These are phyloP conservation scores for Pantherophis alleghaniensis DNA, from an alignment of 2,797 vertebrate genomes.

Conservation along the genomic window DNA sequence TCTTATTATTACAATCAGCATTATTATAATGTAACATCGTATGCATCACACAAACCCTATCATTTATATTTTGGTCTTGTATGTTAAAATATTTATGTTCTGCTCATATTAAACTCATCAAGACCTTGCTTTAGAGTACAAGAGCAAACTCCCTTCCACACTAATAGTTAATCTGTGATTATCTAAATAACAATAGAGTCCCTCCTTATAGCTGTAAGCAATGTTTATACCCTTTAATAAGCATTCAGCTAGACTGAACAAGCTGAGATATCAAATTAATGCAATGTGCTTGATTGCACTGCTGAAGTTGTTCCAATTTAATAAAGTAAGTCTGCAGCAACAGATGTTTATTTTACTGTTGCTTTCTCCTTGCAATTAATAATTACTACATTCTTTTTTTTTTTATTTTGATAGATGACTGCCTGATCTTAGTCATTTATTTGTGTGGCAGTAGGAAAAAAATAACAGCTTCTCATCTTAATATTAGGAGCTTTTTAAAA, in stretches of 20 bases:
- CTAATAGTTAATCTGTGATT: slow-evolving; percentile 58
- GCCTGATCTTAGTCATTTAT: background rate
- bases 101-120: slow-evolving; percentile 66
- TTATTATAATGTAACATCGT: background rate
- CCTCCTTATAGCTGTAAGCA: slow-evolving; percentile 30
- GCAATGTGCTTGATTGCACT: slow-evolving; percentile 21
- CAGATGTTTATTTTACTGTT: background rate
- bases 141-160: slow-evolving; percentile 56
- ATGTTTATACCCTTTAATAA: slow-evolving; percentile 45
- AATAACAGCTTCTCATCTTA: background rate
- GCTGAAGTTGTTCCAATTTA: background rate
- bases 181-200: slow-evolving; percentile 45
- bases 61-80: slow-evolving; percentile 70
- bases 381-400: background rate
- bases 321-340: slow-evolving; percentile 10
- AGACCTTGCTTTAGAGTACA: slow-evolving; percentile 59
- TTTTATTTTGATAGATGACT: background rate
- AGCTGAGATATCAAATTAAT: slow-evolving; percentile 51
- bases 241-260: slow-evolving; percentile 37
- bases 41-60: slow-evolving; percentile 64
- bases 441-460: background rate
- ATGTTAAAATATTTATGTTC: slow-evolving; percentile 74
- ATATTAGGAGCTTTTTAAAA: background rate
- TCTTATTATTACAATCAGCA: background rate
- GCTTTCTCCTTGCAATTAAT: slow-evolving; percentile 13